Conservation (phyloP, 1,140 invertebrate species). For the Brachionus asplanchnoidis region DNA sequence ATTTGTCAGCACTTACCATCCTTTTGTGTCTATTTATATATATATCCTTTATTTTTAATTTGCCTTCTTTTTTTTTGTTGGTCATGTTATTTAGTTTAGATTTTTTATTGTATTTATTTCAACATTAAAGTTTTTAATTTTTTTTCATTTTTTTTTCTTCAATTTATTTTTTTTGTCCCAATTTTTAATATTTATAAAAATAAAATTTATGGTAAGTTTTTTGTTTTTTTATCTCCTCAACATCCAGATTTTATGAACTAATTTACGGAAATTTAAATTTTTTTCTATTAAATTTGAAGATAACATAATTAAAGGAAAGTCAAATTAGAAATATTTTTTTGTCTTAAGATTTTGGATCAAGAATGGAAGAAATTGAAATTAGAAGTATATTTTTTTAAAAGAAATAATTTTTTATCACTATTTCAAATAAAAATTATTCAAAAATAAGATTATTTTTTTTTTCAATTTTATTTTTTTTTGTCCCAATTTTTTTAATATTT, state of each 20-base stretch:
- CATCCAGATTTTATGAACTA: no score
- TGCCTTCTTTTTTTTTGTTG: background rate
- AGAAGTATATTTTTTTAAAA: no score
- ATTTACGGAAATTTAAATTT: no score
- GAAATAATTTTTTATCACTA: no score
- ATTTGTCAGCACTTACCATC: background rate
- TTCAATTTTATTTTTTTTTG: background rate
- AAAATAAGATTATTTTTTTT: no score
- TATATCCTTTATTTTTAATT: background rate
- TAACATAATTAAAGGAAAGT: no score
- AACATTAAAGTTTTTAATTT: background rate
- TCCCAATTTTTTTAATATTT: background rate
- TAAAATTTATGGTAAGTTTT: background rate
- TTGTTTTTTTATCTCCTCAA: background rate
- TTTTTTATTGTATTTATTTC: background rate
- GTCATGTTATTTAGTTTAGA: background rate
- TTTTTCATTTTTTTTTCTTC: background rate
- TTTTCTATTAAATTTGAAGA: no score
- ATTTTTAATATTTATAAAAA: background rate
- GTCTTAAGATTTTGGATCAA: no score
- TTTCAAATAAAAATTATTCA: no score
- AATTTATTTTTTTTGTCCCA: background rate
- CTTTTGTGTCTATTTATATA: background rate
- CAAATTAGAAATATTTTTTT: no score
- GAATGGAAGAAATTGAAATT: no score